These are phyloP conservation scores for Neopelma chrysocephalum DNA, from an alignment of 2,797 vertebrate genomes.

Conservation along the genomic window DNA sequence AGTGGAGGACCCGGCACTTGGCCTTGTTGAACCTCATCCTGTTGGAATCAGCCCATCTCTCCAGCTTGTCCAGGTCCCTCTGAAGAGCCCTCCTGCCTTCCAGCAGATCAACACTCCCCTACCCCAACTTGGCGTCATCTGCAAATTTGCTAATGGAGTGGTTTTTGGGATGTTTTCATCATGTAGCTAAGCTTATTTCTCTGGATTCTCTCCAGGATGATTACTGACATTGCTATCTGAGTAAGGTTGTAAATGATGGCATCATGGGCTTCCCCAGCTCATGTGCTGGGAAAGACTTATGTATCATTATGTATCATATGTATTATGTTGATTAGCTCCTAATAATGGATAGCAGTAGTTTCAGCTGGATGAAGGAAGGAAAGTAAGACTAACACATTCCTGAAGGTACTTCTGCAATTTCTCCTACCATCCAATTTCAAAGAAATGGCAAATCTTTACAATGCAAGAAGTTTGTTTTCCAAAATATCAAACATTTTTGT, in stretches of 20 bases:
- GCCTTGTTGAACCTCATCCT: too few relatives aligned
- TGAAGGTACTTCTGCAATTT: neutral
- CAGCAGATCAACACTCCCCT: too few relatives aligned
- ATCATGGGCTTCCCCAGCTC: neutral
- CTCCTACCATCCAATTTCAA: neutral
- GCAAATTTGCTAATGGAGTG: neutral
- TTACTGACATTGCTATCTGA: neutral
- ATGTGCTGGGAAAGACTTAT: neutral
- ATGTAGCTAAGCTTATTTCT: neutral
- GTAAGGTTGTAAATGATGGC: neutral
- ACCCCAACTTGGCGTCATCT: too few relatives aligned
- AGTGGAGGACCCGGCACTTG: too few relatives aligned
- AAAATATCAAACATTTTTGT: constrained; percentile 51
- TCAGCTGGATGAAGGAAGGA: neutral
- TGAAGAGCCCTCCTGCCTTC: too few relatives aligned
- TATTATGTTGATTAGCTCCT: neutral
- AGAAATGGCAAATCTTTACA: constrained; percentile 2
- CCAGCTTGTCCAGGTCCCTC: too few relatives aligned
- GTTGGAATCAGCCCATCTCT: too few relatives aligned
- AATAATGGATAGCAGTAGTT: neutral
- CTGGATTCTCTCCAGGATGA: neutral
- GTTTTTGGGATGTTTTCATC: neutral
- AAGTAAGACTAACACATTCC: constrained; percentile 27
- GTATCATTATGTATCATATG: neutral
- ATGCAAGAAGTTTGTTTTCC: neutral